phyloP scores from a whole-genome alignment of 2,888 invertebrate genomes.

The Epsilonema sp. region DNA sequence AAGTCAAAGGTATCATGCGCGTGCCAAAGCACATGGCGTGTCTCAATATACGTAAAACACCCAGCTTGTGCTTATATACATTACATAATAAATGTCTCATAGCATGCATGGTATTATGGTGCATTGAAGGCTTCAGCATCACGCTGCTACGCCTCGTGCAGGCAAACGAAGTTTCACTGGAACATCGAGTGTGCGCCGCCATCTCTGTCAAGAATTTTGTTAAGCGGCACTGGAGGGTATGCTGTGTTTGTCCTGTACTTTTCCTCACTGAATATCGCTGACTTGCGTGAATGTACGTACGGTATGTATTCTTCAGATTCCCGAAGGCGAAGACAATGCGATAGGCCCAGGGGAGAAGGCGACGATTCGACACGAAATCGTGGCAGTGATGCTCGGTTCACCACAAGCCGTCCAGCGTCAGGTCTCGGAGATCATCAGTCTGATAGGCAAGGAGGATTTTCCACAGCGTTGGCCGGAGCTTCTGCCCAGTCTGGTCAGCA shows the following conservation, averaged over 20 bases:
- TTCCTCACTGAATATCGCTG: too few species aligned
- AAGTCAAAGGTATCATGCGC: too few species aligned
- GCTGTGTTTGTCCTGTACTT: constrained; percentile 2
- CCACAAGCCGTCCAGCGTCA: constrained; percentile 77
- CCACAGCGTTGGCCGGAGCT: constrained; percentile 87
- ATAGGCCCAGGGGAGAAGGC: constrained; percentile 32
- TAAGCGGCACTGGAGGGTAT: constrained; percentile 64
- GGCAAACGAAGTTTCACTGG: constrained; percentile 47
- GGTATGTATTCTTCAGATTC: too few species aligned
- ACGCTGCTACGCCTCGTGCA: too few species aligned
- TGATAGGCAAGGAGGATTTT: constrained; percentile 89
- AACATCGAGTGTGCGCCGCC: constrained; percentile 67
- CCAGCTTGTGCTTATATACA: too few species aligned
- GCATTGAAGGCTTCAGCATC: too few species aligned
- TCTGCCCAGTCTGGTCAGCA: constrained; percentile 74
- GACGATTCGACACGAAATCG: constrained; percentile 61
- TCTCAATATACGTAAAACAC: too few species aligned
- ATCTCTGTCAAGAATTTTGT: constrained; percentile 91
- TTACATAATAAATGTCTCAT: too few species aligned
- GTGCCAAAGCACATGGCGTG: too few species aligned
- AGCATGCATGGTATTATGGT: too few species aligned
- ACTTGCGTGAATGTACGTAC: too few species aligned
- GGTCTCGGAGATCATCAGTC: constrained; percentile 72
- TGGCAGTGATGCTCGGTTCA: constrained; percentile 74
- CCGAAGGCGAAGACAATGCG: too few species aligned